Evolutionary conservation across 2,113 vertebrate genomes (phyloP).

Genomic region (Phylloscopus whistleri): DNA sequence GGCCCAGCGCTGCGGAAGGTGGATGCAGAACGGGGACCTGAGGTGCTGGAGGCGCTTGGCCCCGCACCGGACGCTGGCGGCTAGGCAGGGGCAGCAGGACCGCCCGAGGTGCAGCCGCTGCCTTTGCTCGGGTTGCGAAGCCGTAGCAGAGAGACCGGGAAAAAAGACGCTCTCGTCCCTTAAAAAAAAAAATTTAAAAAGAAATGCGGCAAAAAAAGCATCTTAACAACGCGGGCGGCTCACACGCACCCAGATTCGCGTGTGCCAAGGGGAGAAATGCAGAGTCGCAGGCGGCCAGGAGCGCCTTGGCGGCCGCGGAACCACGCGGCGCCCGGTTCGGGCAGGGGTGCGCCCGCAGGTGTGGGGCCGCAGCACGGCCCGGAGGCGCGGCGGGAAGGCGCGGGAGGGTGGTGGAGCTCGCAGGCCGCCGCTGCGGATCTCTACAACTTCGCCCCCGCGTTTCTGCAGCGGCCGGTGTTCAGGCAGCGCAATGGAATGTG

Average conservation of each 20-base stretch:
- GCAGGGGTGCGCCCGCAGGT: not conserved
- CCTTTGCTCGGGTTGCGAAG: not conserved
- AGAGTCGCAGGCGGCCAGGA: not conserved
- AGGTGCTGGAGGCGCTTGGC: not conserved
- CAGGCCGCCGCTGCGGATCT: rapidly evolving
- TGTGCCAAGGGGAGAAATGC: not conserved
- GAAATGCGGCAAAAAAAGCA: not conserved
- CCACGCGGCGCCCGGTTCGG: not conserved
- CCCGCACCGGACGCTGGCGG: not conserved
- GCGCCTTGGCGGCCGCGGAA: not conserved
- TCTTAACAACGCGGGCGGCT: not conserved
- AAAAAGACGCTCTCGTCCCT: not conserved
- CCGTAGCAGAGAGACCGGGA: not conserved
- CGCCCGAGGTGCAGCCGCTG: not conserved
- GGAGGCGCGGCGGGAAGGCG: not conserved
- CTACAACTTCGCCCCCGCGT: rapidly evolving
- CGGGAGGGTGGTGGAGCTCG: rapidly evolving
- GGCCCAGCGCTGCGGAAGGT: not conserved
- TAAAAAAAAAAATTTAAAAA: not conserved
- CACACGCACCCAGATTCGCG: rapidly evolving
- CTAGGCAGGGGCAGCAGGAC: not conserved
- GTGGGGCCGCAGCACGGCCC: not conserved
- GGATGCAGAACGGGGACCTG: not conserved
- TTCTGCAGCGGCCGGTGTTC: not conserved
- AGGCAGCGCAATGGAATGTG: rapidly evolving